Evolutionary conservation across 2,797 vertebrate species (phyloP).

Genomic region (Serranus cabrilla): DNA sequence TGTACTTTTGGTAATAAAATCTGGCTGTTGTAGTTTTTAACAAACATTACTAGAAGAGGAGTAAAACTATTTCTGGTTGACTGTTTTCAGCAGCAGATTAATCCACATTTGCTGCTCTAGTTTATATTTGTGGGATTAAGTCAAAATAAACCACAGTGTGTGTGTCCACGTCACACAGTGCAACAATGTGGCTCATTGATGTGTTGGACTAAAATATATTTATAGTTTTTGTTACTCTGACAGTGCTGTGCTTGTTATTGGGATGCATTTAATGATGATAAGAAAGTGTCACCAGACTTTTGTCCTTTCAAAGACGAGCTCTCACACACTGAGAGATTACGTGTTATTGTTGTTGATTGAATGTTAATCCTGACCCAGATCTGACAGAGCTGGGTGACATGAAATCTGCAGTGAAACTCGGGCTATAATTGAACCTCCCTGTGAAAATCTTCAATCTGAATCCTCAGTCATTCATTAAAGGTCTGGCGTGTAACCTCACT

Average conservation of each 20-base stretch:
- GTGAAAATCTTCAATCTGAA: no score
- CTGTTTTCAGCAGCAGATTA: neutral
- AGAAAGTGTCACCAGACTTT: neutral
- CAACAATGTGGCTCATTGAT: no score
- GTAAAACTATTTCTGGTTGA: neutral
- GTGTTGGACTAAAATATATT: no score
- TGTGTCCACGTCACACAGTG: no score
- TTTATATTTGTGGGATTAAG: neutral
- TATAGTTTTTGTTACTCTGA: no score
- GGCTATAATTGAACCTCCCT: conserved; percentile 23
- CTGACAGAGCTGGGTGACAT: conserved; percentile 9
- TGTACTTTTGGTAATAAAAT: no score
- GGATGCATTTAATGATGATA: no score
- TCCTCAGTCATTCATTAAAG: neutral
- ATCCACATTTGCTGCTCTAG: neutral
- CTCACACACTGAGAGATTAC: neutral
- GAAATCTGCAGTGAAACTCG: neutral
- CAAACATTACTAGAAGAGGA: neutral
- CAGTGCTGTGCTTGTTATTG: no score
- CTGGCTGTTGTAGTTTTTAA: no score
- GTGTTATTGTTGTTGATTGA: neutral
- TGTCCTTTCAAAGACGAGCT: neutral
- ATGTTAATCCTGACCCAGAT: neutral
- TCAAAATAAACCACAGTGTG: neutral
- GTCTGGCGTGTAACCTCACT: neutral